Evolutionary conservation across 2,113 vertebrate genomes (phyloP), one percentile per base, ranked within the genome.

Genomic region (Corythornis cristatus): DNA sequence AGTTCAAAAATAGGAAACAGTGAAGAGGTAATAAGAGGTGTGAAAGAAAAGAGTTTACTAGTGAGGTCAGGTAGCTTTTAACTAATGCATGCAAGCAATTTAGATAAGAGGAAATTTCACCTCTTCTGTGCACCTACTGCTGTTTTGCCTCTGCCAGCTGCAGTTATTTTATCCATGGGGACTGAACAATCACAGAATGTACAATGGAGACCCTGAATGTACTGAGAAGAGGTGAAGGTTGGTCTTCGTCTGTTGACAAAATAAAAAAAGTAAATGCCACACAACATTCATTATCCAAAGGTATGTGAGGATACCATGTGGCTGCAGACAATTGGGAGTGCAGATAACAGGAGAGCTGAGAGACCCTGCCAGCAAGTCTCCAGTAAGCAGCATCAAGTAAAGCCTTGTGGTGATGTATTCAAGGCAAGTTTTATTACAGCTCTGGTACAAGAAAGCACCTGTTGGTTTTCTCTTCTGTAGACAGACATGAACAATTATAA

Each of bases 61-160:
- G 45, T 56, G 54, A 89, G 58, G 70, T 94, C 93, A 93, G 66
- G 81, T 85, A 66, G 71, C 58, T 92, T 93, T 94, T 84, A 94
- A 76, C 62, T 79, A 92, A 94, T 51, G 51, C 31, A 92, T 58
- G 31, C 31, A 5, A 93, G 82, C 66, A 84, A 87, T 85, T 88
- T 78, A 86, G 61, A 68, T 83, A 86, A 93, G 77, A 73, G 65
- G 29, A 86, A 84, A 53, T 83, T 58, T 84, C 58, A 60, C 58
- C 33, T 90, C 88, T 73, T 82, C 70, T 87, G n/a, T 62, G 54
- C 18, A n/a, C 28, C 54, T 56, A 17, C 54, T 56, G 29, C 54
- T 56, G 29, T 56, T 56, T n/a, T 29, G 29, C 54, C 29, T 56
- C 54, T 56, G 53, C 9, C 20, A 67, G 22, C 61, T 86, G 70